Evolutionary conservation across 2,113 vertebrate genomes (phyloP).

Genomic region (Oreamnos americanus): DNA sequence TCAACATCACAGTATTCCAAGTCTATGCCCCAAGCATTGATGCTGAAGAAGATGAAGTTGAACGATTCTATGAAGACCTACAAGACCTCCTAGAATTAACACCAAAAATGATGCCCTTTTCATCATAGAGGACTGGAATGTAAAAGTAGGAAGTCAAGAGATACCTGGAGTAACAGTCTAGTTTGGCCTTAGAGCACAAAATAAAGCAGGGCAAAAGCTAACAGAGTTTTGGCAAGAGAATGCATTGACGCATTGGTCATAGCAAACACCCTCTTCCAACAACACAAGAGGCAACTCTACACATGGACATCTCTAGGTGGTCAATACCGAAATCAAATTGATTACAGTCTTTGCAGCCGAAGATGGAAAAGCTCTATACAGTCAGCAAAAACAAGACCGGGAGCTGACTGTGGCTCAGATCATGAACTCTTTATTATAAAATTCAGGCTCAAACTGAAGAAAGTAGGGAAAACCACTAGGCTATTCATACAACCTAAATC

Average conservation of each 20-base stretch:
- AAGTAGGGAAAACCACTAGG: neutral
- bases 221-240: neutral
- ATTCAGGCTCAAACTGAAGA: neutral
- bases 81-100: neutral
- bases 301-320: neutral
- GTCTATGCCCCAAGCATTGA: neutral
- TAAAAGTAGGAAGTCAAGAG: neutral
- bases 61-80: neutral
- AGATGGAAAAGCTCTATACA: neutral
- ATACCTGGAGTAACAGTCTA: neutral
- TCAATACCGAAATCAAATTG: neutral
- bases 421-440: neutral
- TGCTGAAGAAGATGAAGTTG: neutral
- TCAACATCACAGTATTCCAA: neutral
- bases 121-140: neutral
- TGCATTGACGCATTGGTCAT: neutral
- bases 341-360: neutral
- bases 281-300: neutral
- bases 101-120: neutral
- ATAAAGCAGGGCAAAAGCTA: neutral
- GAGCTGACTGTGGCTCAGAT: neutral
- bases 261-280: neutral
- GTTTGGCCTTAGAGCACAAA: neutral
- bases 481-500: neutral
- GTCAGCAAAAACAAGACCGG: neutral